Percentiles rank a stretch among this genome's conserved stretches.
phyloP scores from a whole-genome alignment of 2,797 vertebrate species.

The Balearica regulorum region DNA sequence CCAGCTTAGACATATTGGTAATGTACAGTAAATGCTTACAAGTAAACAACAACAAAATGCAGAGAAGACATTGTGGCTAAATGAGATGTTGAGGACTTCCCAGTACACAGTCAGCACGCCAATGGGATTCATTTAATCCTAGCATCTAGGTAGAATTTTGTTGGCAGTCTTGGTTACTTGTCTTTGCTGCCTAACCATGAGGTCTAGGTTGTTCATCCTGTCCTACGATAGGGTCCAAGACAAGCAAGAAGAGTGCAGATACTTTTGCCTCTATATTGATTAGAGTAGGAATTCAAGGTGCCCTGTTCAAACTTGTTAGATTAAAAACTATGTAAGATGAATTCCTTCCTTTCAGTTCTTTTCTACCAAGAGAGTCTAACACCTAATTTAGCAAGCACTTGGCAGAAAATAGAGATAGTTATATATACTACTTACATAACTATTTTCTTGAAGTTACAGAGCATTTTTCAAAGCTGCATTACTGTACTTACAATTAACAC shows the following conservation, averaged over 20 bases:
- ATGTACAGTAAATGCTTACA: not conserved
- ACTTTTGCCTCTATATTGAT: not conserved
- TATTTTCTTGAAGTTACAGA: not conserved
- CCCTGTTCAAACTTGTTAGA: not conserved
- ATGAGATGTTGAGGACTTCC: not conserved
- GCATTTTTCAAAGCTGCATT: not conserved
- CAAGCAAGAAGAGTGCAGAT: not conserved
- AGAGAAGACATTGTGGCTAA: not conserved
- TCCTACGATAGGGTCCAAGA: not conserved
- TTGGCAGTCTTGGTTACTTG: not conserved
- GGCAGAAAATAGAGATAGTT: not conserved
- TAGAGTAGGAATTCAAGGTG: not conserved
- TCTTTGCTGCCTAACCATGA: not conserved
- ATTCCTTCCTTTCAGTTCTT: not conserved
- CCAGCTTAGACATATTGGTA: not conserved
- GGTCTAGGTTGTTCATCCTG: not conserved
- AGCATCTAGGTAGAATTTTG: not conserved
- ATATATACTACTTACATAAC: not conserved
- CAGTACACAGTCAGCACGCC: not conserved
- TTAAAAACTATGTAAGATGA: not conserved
- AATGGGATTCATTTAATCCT: not conserved
- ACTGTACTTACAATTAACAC: slow-evolving; percentile 75
- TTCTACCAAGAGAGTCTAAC: not conserved
- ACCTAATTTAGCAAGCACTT: not conserved
- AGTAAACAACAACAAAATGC: not conserved